Percentiles rank a stretch among this genome's conserved stretches.
Evolutionary conservation across 1,140 invertebrate genomes (phyloP).

Genomic region (Epicauta chinensis): DNA sequence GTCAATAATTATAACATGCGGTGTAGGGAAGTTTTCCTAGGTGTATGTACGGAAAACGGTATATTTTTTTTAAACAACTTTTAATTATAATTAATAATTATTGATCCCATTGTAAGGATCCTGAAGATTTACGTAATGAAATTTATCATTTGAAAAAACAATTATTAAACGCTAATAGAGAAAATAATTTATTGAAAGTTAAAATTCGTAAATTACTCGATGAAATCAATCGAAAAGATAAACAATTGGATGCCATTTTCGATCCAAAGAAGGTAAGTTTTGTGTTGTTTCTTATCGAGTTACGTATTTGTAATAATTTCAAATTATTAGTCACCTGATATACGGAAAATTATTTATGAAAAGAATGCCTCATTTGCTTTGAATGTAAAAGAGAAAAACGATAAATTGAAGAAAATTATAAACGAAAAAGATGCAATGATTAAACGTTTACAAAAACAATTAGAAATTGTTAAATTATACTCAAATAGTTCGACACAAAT

Average conservation of each 20-base stretch:
- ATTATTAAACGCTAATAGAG: constrained; percentile 27
- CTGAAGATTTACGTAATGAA: constrained; percentile 29
- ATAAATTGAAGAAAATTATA: constrained; percentile 5
- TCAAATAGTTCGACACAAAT: background rate
- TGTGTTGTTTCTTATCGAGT: background rate
- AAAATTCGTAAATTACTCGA: constrained; percentile 33
- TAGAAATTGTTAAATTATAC: constrained; percentile 8
- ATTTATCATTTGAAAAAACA: constrained; percentile 33
- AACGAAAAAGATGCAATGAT: constrained; percentile 5
- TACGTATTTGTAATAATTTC: constrained; percentile 1
- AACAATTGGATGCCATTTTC: constrained; percentile 25
- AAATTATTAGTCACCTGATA: constrained; percentile 1
- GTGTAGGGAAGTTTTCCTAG: too few species aligned
- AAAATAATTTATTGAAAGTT: constrained; percentile 37
- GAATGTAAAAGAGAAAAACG: constrained; percentile 13
- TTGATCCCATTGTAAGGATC: too few species aligned
- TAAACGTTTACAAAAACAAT: constrained; percentile 3
- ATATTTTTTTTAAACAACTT: too few species aligned
- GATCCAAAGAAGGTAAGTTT: constrained; percentile 12
- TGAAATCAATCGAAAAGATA: constrained; percentile 33
- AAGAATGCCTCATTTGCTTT: constrained; percentile 5
- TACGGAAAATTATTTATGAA: constrained; percentile 9
- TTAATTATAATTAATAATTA: too few species aligned
- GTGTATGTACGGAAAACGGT: too few species aligned
- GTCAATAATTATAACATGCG: too few species aligned